These are phyloP conservation scores for Euura saliciscinereae DNA, from an alignment of 1,140 invertebrate genomes.

Conservation along the genomic window DNA sequence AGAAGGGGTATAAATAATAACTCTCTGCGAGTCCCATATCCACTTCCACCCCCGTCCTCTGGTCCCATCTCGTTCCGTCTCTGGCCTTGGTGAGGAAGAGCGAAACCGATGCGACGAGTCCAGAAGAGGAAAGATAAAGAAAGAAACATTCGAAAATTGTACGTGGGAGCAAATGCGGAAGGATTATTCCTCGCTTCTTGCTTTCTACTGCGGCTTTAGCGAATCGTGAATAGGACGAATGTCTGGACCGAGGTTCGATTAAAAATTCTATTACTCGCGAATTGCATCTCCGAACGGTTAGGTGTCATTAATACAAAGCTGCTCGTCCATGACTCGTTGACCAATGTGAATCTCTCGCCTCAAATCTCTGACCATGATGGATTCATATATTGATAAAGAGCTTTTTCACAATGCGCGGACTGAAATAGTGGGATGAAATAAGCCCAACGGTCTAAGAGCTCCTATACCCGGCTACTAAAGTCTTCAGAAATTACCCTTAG, in stretches of 20 bases:
- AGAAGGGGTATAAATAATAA: conserved; percentile 19
- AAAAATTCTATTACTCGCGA: neutral
- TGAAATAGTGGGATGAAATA: no score
- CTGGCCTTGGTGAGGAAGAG: neutral
- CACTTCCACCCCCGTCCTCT: neutral
- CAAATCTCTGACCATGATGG: neutral
- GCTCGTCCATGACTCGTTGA: neutral
- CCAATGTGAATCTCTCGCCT: neutral
- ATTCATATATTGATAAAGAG: no score
- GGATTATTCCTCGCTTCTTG: neutral
- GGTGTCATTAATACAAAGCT: neutral
- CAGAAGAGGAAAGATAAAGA: neutral
- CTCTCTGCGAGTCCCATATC: conserved; percentile 1
- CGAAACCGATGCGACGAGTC: neutral
- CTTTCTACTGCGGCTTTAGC: neutral
- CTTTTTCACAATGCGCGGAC: no score
- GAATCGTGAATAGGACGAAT: neutral
- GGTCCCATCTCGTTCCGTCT: neutral
- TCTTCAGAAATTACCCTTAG: neutral
- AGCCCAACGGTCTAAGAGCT: no score
- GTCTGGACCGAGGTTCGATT: neutral
- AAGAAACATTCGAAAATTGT: neutral
- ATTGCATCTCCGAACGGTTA: neutral
- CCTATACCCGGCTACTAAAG: no score
- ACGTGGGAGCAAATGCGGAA: neutral